phyloP scores from a whole-genome alignment of 2,797 vertebrate species.

The Pipistrellus nathusii region DNA sequence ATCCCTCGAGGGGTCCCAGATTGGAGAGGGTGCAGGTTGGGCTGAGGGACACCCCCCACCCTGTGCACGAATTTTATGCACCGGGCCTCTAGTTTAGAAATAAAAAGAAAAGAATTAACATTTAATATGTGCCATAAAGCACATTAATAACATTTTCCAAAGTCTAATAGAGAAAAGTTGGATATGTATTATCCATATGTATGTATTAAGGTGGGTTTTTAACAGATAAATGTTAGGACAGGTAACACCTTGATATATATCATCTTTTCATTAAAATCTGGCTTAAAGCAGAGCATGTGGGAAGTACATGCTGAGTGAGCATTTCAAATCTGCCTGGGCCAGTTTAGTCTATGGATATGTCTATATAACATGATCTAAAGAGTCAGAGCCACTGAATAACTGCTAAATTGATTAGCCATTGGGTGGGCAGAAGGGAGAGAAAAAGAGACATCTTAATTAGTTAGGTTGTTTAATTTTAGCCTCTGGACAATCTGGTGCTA shows the following conservation, averaged over 20 bases:
- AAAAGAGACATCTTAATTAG: constrained; percentile 49
- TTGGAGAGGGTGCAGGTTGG: too few relatives aligned
- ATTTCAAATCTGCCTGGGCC: not conserved
- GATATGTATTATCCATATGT: constrained; percentile 16
- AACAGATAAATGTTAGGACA: constrained; percentile 39
- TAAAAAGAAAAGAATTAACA: constrained; percentile 45
- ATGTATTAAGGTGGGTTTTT: constrained; percentile 9
- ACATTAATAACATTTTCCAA: constrained; percentile 45
- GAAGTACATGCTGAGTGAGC: not conserved
- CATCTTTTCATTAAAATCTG: constrained; percentile 50
- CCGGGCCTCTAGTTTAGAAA: not conserved
- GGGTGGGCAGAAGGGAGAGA: not conserved
- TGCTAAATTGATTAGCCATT: constrained; percentile 48
- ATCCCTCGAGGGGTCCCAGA: too few relatives aligned
- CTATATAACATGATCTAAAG: constrained; percentile 40
- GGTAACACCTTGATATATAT: not conserved
- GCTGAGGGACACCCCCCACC: too few relatives aligned
- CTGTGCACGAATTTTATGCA: too few relatives aligned
- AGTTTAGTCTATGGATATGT: not conserved
- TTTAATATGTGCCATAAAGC: constrained; percentile 48
- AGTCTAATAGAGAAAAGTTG: constrained; percentile 38
- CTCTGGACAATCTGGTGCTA: constrained; percentile 37
- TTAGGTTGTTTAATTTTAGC: constrained; percentile 60
- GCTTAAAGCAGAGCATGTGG: not conserved
- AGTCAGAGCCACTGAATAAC: constrained; percentile 29